A percentile compares a stretch with the other conserved stretches of the same genome.
phyloP scores from a whole-genome alignment of 2,888 invertebrate species.

The Eupithecia dodoneata region DNA sequence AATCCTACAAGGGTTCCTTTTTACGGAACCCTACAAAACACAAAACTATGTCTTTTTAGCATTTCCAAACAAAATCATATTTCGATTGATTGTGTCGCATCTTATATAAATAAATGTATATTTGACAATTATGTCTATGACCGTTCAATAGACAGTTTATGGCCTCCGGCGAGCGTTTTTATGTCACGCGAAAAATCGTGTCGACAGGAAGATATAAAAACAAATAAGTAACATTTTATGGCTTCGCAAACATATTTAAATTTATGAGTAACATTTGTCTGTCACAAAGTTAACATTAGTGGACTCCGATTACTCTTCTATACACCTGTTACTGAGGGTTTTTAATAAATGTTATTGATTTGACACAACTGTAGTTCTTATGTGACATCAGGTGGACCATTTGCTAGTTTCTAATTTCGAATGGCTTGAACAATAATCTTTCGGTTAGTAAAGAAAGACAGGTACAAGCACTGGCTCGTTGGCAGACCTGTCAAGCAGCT shows the following conservation, averaged over 20 bases:
- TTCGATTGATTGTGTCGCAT: constrained; percentile 51
- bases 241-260: constrained; percentile 39
- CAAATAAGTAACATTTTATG: constrained; percentile 41
- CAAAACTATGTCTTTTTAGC: constrained; percentile 38
- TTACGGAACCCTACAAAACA: constrained; percentile 11
- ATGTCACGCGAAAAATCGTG: constrained; percentile 56
- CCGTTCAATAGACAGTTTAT: constrained; percentile 72
- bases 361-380: neutral
- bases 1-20: too few relatives aligned
- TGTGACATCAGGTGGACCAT: neutral
- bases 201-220: constrained; percentile 61
- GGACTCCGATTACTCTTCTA: neutral
- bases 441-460: constrained; percentile 39
- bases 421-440: neutral
- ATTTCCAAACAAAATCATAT: constrained; percentile 53
- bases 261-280: constrained; percentile 31
- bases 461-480: constrained; percentile 55
- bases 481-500: constrained; percentile 58
- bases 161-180: constrained; percentile 64
- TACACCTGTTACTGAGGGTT: constrained; percentile 12
- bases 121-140: constrained; percentile 55
- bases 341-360: neutral
- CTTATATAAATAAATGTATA: constrained; percentile 56
- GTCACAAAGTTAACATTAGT: constrained; percentile 28
- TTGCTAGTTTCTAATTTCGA: neutral